Evolutionary conservation across 1,140 invertebrate species (phyloP).

Genomic region (Campoletis sonorensis): DNA sequence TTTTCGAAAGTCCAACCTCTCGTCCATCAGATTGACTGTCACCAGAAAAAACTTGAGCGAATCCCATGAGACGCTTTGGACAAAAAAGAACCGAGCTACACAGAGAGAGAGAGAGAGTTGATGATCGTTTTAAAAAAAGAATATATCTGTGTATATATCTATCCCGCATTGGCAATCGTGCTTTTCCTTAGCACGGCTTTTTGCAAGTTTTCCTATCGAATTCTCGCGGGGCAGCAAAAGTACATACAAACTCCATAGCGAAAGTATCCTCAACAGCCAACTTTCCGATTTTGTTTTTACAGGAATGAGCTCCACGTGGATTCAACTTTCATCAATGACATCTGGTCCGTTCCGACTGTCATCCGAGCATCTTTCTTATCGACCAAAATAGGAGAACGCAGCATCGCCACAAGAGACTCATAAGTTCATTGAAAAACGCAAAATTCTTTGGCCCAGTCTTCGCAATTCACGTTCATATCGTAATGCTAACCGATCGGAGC

Average conservation of each 20-base stretch:
- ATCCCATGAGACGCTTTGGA: not conserved
- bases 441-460: not conserved
- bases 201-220: not conserved
- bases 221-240: not conserved
- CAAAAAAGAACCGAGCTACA: not conserved
- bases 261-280: not conserved
- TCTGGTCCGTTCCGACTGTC: not conserved
- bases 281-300: not conserved
- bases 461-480: not conserved
- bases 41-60: not conserved
- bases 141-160: not conserved
- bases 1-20: not conserved
- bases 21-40: not conserved
- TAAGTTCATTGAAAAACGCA: not conserved
- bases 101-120: not conserved
- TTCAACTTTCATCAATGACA: not conserved
- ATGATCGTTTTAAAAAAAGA: not conserved
- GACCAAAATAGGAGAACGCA: not conserved
- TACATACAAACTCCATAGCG: not conserved
- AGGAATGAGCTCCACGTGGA: not conserved
- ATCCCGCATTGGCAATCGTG: not conserved
- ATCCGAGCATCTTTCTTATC: not conserved
- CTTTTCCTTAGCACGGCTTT: not conserved
- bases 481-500: not conserved
- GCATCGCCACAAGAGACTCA: not conserved